Conservation (phyloP, 2,797 vertebrate genomes). For the Gambusia yucatana region DNA sequence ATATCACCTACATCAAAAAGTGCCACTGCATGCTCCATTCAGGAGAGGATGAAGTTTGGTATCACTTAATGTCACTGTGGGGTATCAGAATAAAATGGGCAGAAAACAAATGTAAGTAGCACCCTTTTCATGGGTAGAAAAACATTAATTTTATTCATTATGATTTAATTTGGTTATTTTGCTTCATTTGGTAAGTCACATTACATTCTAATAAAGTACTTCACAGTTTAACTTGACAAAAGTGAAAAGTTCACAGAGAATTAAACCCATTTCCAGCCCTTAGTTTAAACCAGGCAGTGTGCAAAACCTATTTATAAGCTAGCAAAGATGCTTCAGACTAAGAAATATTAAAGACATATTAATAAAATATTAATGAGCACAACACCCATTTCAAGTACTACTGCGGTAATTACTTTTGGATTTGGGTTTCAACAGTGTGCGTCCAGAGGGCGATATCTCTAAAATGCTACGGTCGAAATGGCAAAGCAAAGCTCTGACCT, state of each 20-base stretch:
- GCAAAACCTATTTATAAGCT: neutral
- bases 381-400: too few relatives aligned
- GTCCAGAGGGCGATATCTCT: slow-evolving; percentile 2
- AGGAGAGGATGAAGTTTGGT: neutral
- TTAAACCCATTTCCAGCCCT: neutral
- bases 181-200: neutral
- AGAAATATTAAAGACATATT: neutral
- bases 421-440: neutral
- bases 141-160: neutral
- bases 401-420: slow-evolving; percentile 1
- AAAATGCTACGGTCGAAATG: neutral
- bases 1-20: neutral
- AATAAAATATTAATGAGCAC: too few relatives aligned
- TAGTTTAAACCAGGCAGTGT: neutral
- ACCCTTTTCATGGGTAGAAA: neutral
- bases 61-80: neutral
- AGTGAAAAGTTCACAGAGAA: neutral
- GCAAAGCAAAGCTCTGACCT: neutral
- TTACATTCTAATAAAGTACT: neutral
- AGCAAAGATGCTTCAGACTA: neutral
- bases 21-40: neutral
- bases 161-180: neutral
- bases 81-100: neutral
- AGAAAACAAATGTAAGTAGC: neutral
- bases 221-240: neutral